phyloP scores from a whole-genome alignment of 1,140 invertebrate genomes.

The Acyrthosiphon pisum region DNA sequence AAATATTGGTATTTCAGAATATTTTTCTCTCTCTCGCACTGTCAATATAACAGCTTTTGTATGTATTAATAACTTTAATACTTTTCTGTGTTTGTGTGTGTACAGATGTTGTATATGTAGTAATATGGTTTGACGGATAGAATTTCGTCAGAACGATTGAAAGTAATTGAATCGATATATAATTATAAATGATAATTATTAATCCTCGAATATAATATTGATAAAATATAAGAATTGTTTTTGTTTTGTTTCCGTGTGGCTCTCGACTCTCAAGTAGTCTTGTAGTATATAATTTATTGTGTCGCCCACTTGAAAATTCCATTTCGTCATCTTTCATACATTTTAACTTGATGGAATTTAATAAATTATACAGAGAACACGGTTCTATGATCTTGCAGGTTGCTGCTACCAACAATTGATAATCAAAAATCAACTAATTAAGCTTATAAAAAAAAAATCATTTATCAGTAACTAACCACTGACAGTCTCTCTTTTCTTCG shows the following conservation, averaged over 20 bases:
- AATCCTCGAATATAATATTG: neutral
- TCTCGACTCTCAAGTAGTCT: neutral
- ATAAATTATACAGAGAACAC: neutral
- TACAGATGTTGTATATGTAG: neutral
- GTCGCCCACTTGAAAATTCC: neutral
- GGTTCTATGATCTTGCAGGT: neutral
- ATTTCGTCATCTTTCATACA: neutral
- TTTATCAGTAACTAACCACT: no score
- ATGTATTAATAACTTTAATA: neutral
- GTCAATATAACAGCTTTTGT: neutral
- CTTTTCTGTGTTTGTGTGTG: neutral
- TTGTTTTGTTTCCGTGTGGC: neutral
- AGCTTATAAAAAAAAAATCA: no score
- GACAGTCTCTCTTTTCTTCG: no score
- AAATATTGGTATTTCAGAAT: neutral
- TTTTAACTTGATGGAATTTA: neutral
- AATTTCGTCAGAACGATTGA: neutral
- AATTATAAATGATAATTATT: neutral
- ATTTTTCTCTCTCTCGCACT: neutral
- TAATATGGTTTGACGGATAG: neutral
- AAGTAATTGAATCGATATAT: neutral
- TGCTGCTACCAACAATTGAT: neutral
- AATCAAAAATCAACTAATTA: neutral
- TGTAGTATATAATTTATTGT: neutral
- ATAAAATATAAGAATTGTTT: neutral